phyloP scores from a whole-genome alignment of 1,140 invertebrate genomes.

The Batillaria attramentaria region DNA sequence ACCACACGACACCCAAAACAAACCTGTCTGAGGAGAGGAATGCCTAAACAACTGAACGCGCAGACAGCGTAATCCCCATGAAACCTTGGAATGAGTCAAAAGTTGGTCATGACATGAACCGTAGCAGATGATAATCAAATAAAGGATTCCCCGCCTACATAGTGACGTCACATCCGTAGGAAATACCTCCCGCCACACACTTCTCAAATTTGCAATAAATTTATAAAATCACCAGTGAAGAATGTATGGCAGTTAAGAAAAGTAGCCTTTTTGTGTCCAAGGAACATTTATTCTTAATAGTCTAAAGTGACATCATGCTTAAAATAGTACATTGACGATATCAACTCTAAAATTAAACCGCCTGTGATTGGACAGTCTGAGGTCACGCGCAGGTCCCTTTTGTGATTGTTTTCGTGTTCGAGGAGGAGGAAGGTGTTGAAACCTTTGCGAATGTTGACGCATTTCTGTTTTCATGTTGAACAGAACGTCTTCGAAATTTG shows the following conservation, averaged over 20 bases:
- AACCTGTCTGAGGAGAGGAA: background rate
- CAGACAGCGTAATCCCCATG: background rate
- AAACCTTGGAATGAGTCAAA: conserved; percentile 20
- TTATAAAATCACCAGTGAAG: too few species aligned
- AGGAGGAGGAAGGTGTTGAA: too few species aligned
- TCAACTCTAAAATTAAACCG: background rate
- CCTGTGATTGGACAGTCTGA: too few species aligned
- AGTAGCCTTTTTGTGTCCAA: too few species aligned
- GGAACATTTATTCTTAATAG: too few species aligned
- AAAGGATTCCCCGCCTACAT: conserved; percentile 63
- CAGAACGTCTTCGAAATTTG: too few species aligned
- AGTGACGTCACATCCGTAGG: conserved; percentile 58
- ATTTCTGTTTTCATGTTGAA: too few species aligned
- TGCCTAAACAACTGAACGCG: background rate
- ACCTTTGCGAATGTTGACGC: too few species aligned
- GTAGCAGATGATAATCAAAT: conserved; percentile 46
- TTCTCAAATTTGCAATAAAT: too few species aligned
- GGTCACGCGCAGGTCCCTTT: too few species aligned
- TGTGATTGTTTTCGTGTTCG: too few species aligned
- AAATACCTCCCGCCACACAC: conserved; percentile 47
- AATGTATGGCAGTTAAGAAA: too few species aligned
- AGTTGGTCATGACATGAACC: background rate
- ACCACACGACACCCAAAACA: background rate
- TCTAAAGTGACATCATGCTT: background rate
- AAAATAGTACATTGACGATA: background rate